A percentile compares a stretch with the other conserved stretches of the same genome.
These are phyloP conservation scores for Antechinus flavipes DNA, from an alignment of 2,113 vertebrate species.

Conservation along the genomic window DNA sequence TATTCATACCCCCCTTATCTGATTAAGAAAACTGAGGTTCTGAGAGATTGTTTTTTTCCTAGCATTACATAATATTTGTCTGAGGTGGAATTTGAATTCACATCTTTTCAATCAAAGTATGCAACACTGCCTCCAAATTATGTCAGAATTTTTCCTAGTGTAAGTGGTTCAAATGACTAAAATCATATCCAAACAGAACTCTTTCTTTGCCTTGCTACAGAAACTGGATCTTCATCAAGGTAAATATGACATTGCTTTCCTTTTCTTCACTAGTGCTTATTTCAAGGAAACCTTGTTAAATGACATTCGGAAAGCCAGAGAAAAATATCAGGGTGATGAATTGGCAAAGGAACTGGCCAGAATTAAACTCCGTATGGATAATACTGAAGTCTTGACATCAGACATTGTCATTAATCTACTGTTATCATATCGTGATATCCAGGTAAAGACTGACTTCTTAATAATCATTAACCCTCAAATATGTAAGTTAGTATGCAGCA, in stretches of 20 bases:
- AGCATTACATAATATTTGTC: background rate
- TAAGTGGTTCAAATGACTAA: background rate
- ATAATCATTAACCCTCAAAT: background rate
- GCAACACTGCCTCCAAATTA: background rate
- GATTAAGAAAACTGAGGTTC: background rate
- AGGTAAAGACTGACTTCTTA: conserved; percentile 84
- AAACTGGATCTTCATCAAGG: background rate
- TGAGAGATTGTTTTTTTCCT: background rate
- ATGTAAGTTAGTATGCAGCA: background rate
- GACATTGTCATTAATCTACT: conserved; percentile 97
- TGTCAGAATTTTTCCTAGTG: background rate
- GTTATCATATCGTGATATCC: conserved; percentile 97
- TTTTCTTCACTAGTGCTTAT: conserved; percentile 85
- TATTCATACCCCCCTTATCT: background rate
- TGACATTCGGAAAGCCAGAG: conserved; percentile 94
- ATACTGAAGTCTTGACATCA: conserved; percentile 93
- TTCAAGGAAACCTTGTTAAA: conserved; percentile 94
- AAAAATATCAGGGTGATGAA: conserved; percentile 96
- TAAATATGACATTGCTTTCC: background rate
- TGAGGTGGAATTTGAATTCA: background rate
- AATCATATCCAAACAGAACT: background rate
- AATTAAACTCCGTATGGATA: conserved; percentile 96
- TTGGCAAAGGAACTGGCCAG: conserved; percentile 93
- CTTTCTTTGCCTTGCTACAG: background rate
- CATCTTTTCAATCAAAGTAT: background rate